Conservation (phyloP, 2,888 invertebrate genomes). For the Mythimna ferrago region DNA sequence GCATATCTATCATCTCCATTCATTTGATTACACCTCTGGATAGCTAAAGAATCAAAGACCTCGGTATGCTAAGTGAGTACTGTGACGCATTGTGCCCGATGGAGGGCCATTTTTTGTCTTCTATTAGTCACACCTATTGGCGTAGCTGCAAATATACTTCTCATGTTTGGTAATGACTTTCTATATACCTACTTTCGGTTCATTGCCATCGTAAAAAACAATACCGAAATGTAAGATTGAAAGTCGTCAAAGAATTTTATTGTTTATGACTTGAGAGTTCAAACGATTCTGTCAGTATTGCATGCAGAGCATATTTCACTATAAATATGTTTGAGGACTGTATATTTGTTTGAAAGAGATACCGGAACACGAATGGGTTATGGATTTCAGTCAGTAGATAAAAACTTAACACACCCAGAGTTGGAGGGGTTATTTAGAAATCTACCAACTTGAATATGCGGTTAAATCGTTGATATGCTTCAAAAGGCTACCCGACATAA, state of each 20-base stretch:
- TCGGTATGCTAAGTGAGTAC: too few relatives aligned
- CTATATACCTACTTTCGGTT: not conserved
- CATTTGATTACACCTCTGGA: too few relatives aligned
- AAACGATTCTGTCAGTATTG: not conserved
- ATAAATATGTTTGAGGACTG: not conserved
- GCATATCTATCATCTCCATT: too few relatives aligned
- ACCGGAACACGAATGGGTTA: too few relatives aligned
- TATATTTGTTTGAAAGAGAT: too few relatives aligned
- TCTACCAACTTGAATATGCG: not conserved
- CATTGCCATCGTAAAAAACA: slow-evolving; percentile 4
- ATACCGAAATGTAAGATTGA: not conserved
- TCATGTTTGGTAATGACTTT: slow-evolving; percentile 3
- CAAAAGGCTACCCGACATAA: too few relatives aligned
- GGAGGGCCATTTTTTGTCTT: not conserved
- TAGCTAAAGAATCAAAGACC: too few relatives aligned
- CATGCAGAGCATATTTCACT: slow-evolving; percentile 10
- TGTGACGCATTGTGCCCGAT: too few relatives aligned
- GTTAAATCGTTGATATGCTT: too few relatives aligned
- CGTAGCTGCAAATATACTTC: not conserved
- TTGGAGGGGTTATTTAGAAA: too few relatives aligned
- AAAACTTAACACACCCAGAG: too few relatives aligned
- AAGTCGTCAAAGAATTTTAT: not conserved
- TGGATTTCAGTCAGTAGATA: too few relatives aligned
- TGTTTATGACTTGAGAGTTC: slow-evolving; percentile 8
- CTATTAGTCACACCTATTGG: slow-evolving; percentile 18